A percentile compares a stretch with the other conserved stretches of the same genome.
Conservation (phyloP, 1,140 invertebrate genomes). For the Pseudachorutes palmiensis region DNA sequence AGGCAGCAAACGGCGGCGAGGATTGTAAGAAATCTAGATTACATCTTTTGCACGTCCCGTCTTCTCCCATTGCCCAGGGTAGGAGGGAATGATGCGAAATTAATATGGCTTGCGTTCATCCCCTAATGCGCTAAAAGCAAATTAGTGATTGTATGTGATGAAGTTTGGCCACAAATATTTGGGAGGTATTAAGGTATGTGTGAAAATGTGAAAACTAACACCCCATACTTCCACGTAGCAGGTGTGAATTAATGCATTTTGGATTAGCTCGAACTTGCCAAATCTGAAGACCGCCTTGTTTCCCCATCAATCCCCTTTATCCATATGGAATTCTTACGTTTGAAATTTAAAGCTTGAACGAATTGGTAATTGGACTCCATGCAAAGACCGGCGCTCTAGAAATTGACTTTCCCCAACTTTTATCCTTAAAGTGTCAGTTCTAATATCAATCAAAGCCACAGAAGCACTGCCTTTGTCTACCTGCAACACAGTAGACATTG, state of each 20-base stretch:
- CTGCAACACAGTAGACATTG: no score
- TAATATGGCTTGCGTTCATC: not conserved
- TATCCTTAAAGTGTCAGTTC: no score
- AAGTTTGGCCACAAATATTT: not conserved
- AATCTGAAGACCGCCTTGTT: not conserved
- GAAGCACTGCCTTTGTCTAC: no score
- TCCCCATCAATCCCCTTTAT: not conserved
- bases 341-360: no score
- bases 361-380: no score
- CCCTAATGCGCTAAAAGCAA: not conserved
- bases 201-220: no score
- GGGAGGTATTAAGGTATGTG: slow-evolving; percentile 3
- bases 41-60: not conserved
- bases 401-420: no score
- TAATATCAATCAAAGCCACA: no score
- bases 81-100: not conserved
- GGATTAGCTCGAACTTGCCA: not conserved
- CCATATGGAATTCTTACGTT: no score
- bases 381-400: no score
- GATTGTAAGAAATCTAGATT: not conserved
- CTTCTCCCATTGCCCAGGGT: not conserved
- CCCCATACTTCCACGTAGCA: no score
- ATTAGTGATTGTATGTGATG: not conserved
- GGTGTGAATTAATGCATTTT: slow-evolving; percentile 8
- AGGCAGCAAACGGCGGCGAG: not conserved